Conservation (phyloP, 2,797 vertebrate species). For the Podargus strigoides region DNA sequence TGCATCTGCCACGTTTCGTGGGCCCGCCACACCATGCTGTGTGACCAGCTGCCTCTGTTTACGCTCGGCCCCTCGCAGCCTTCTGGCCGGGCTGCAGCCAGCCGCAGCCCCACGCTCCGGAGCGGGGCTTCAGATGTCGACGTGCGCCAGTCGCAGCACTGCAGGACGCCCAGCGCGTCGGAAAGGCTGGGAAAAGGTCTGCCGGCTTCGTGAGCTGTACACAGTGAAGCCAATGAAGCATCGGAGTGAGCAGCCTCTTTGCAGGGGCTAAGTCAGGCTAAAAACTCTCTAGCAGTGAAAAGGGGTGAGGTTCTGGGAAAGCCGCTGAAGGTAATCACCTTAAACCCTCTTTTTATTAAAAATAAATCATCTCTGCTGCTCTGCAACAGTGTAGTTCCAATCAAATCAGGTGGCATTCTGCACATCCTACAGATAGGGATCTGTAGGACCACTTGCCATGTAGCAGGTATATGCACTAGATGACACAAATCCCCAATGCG, state of each 20-base stretch:
- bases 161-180: background rate
- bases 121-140: conserved; percentile 61
- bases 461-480: background rate
- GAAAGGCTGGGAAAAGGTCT: background rate
- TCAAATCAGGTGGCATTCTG: background rate
- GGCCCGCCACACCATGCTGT: conserved; percentile 76
- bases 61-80: conserved; percentile 61
- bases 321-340: background rate
- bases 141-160: background rate
- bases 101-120: conserved; percentile 41
- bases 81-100: conserved; percentile 62
- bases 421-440: fast-evolving
- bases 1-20: conserved; percentile 75
- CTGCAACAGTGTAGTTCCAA: background rate
- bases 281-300: background rate
- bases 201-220: background rate
- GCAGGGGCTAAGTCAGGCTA: background rate
- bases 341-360: background rate
- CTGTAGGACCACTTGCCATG: background rate
- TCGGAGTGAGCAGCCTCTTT: background rate
- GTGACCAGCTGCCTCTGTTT: conserved; percentile 82
- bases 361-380: background rate
- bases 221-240: background rate
- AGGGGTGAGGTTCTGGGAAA: background rate
- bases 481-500: fast-evolving